Evolutionary conservation across 1,140 invertebrate species (phyloP).

Genomic region (Aphaenogaster floridana): DNA sequence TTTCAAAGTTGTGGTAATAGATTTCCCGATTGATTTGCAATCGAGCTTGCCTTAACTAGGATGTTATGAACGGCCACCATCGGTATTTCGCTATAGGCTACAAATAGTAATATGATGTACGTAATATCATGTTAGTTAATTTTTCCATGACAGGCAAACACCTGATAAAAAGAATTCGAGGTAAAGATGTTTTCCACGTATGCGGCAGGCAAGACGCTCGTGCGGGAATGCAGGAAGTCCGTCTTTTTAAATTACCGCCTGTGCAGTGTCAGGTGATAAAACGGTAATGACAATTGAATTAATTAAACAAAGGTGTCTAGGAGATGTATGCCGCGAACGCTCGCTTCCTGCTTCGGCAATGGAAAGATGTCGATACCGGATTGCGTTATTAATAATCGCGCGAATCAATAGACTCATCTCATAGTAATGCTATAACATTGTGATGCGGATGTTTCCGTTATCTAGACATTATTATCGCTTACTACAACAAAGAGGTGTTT

Average conservation of each 20-base stretch:
- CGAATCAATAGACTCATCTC: neutral
- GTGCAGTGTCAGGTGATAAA: slow-evolving; percentile 34
- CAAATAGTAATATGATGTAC: slow-evolving; percentile 15
- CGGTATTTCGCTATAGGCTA: slow-evolving; percentile 25
- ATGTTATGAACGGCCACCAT: neutral
- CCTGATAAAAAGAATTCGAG: slow-evolving; percentile 26
- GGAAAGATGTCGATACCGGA: slow-evolving; percentile 17
- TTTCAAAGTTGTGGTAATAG: neutral
- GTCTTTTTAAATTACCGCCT: slow-evolving; percentile 31
- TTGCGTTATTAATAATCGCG: slow-evolving; percentile 50
- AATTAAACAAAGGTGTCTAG: slow-evolving; percentile 46
- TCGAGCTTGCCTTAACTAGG: neutral
- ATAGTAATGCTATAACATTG: neutral
- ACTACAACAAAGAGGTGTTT: neutral
- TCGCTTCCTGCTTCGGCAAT: slow-evolving; percentile 39
- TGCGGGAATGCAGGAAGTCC: slow-evolving; percentile 40
- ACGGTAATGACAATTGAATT: slow-evolving; percentile 51
- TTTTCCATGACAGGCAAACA: neutral
- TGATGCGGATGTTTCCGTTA: slow-evolving; percentile 33
- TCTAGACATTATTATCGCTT: neutral
- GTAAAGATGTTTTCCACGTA: slow-evolving; percentile 16
- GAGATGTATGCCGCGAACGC: neutral
- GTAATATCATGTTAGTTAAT: slow-evolving; percentile 24
- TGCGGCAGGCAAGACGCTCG: neutral
- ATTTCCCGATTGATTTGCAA: neutral